Evolutionary conservation across 2,797 vertebrate genomes (phyloP), one percentile per base, ranked within the genome.

Genomic region (Channa striata): DNA sequence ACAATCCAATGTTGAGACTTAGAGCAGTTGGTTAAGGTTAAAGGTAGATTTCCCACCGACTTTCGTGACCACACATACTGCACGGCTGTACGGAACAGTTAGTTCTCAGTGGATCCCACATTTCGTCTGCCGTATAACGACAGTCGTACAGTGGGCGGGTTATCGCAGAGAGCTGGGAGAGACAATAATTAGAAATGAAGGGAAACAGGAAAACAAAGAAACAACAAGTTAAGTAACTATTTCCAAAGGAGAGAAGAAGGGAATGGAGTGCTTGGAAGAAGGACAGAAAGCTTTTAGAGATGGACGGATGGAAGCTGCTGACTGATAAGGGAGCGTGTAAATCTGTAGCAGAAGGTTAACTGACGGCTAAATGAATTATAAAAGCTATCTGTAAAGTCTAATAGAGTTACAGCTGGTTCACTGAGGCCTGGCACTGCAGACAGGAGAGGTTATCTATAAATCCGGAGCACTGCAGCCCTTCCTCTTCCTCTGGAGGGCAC

Each of bases 351-450:
- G 65, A 80, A 56, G 69, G 66, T 82, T 71, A 81, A 82, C 75
- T 78, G 73, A 68, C 74, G 78, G 82, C 65, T 71, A 59, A 74
- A 66, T 89, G 65, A 88, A 90, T 93, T 85, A 86, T 87, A 78
- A 65, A 89, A 85, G 84, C 58, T 60, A 40, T 69, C 70, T 83
- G 76, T 81, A 69, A 62, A 63, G 72, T 74, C 58, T 68, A 81
- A 82, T 68, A 70, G 66, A 74, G 33, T 8, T 64, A 65, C 50
- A 67, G 64, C 71, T 53, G 59, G 59, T 59, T 67, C 47, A 43
- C 34, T 17, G 76, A 72, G 53, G 68, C 54, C 49, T 33, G 14
- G 52, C 34, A 6, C 61, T 54, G 43, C 23, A 62, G 61, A 54
- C 47, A 23, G 43, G 14, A 49, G 50, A 72, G 57, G 17, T 51